Conservation (phyloP, 2,888 invertebrate genomes). For the Cephus nigrinus region DNA sequence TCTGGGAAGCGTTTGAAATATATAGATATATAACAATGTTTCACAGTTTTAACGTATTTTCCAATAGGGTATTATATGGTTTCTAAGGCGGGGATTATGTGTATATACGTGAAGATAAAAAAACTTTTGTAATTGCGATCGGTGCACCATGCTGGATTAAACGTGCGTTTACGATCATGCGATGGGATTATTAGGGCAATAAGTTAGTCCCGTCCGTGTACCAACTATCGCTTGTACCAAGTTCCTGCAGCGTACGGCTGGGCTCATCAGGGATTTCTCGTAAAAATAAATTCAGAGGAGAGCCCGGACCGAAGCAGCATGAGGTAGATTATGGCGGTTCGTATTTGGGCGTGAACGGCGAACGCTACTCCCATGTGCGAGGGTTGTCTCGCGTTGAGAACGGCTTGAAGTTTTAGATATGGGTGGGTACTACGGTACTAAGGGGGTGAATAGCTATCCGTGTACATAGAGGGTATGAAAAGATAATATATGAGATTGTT, state of each 20-base stretch:
- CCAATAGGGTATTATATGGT: background rate
- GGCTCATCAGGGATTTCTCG: background rate
- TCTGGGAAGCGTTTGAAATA: too few species aligned
- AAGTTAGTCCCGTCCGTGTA: background rate
- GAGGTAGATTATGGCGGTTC: conserved; percentile 2
- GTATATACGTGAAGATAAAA: too few species aligned
- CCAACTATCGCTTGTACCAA: background rate
- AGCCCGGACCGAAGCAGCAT: background rate
- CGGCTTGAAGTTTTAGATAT: background rate
- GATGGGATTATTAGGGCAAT: background rate
- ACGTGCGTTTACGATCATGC: background rate
- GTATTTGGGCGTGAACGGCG: conserved; percentile 1
- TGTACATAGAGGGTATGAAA: background rate
- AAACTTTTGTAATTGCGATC: background rate
- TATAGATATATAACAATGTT: background rate
- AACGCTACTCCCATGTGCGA: background rate
- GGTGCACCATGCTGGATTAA: background rate
- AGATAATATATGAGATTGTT: background rate
- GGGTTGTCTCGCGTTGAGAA: background rate
- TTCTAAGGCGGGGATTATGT: background rate
- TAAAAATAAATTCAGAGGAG: background rate
- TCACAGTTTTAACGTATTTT: background rate
- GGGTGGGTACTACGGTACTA: background rate
- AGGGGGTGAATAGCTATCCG: background rate
- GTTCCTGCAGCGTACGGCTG: background rate